Evolutionary conservation across 2,888 invertebrate genomes (phyloP).

Genomic region (Cerceris rybyensis): DNA sequence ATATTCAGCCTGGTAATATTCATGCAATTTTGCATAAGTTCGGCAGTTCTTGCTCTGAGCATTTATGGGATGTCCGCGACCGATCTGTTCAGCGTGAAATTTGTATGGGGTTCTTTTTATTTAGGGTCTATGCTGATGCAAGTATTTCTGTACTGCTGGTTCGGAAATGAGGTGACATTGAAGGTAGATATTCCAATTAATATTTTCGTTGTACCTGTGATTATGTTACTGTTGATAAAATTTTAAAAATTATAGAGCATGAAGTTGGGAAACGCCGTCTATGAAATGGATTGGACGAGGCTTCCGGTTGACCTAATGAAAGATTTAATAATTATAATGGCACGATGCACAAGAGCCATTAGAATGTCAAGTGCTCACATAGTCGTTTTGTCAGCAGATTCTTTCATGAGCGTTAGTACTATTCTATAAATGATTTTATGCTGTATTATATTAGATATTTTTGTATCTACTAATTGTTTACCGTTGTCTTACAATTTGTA

Average conservation of each 20-base stretch:
- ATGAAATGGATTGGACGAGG: constrained; percentile 60
- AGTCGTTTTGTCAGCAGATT: constrained; percentile 56
- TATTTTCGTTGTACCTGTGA: neutral
- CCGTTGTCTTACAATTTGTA: constrained; percentile 6
- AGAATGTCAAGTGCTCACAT: constrained; percentile 57
- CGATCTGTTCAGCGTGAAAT: constrained; percentile 36
- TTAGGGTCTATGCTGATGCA: constrained; percentile 61
- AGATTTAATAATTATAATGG: constrained; percentile 57
- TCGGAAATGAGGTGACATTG: constrained; percentile 69
- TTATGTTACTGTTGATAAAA: neutral
- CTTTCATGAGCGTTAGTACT: constrained; percentile 59
- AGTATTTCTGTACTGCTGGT: constrained; percentile 73
- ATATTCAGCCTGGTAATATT: constrained; percentile 54
- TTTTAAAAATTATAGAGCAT: constrained; percentile 50
- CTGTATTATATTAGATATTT: too few relatives aligned
- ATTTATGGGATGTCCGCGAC: constrained; percentile 49
- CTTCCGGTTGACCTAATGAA: constrained; percentile 48
- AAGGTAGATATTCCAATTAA: constrained; percentile 42
- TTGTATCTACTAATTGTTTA: too few relatives aligned
- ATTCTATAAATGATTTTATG: too few relatives aligned
- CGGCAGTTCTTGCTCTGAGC: constrained; percentile 51
- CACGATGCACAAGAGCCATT: constrained; percentile 51
- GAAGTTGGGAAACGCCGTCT: constrained; percentile 54
- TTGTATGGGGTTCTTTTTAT: constrained; percentile 45
- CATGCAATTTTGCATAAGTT: constrained; percentile 54